Base-by-base conservation (phyloP, 2,888 invertebrate genomes). In the Noctua comes region DNA sequence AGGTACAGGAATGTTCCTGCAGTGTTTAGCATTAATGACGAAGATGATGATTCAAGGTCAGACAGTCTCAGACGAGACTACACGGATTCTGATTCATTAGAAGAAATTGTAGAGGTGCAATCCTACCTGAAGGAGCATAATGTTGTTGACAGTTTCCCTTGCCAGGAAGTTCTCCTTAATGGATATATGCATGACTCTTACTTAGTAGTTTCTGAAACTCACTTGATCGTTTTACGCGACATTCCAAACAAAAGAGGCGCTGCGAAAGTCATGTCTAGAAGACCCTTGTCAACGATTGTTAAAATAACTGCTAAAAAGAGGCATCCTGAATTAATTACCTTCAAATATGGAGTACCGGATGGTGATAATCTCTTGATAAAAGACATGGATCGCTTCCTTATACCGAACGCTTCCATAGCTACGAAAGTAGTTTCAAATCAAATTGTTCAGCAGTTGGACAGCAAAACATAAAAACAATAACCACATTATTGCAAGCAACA, bases 261-360 rank as follows among this genome's bases (percentile, higher is more conserved):
- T 87, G 99, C 98, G 0, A 98, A 98, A 93, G 97, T 99, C 0
- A 98, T 99, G 91, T 98, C 99, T 0, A 97, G 98, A 83, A 97
- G 99, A 76, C 98, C 99, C 0, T 97, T 99, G 75, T 98, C 99
- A 4, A 98, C 98, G 73, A 99, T 99, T 89, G 99, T 99, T 16
- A 99, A 99, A 97, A 99, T 99, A 83, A 99, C 99, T 1, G 99
- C 99, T 21, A 99, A 99, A 93, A 99, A 99, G 94, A 98, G 98
- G 77, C 98, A 99, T 93, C 99, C 99, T 0, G 99, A 99, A 95
- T 97, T 99, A 89, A 99, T 99, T 84, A 99, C 99, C 1, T 99
- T 99, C 94, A 99, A 99, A 94, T 99, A 99, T 93, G 99, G 99
- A 8, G 97, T 98, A 77, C 98, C 98, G 4, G 98, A 98, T 92